Evolutionary conservation across 2,797 vertebrate species (phyloP), one percentile per base, ranked within the genome.

Genomic region (Graptemys geographica): DNA sequence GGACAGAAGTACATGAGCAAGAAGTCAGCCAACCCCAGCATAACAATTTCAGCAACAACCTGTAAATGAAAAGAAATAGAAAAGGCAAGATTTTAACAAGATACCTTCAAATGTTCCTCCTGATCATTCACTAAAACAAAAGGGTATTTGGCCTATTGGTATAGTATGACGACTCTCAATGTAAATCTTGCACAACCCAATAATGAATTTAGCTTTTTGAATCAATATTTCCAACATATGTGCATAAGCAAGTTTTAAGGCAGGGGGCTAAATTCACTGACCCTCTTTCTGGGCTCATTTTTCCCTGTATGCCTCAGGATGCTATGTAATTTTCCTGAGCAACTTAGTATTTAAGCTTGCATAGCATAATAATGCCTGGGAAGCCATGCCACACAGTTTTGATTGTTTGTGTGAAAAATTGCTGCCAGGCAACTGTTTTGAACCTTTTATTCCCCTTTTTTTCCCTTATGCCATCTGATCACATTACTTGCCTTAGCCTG

Each of bases 381-480:
- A 97, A 92, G 93, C 81, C 94, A 88, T 94, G 95, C 79, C 86
- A 92, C 76, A 62, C 27, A 79, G 95, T 93, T 96, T 95, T 94
- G 18, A 72, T 93, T 96, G 86, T 89, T 90, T 89, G 84, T 88
- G 78, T 94, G 87, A 96, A 96, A 96, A 90, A 92, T 0, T 94
- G 87, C 91, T 96, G 72, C 28, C 31, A 92, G 95, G 89, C 95
- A 97, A 94, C 90, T 96, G 91, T 91, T 97, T 96, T 91, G 94
- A 96, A 95, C 74, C 47, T 91, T 90, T 95, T 79, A 92, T 89
- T 62, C 23, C 86, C 18, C 18, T 8, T 2, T 96, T 95, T 92
- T 96, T 90, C 95, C 74, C 81, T 98, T 97, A 95, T 87, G 94
- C 91, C 44, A 96, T 97, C 92, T 97, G 96, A 97, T 89, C 96